phyloP scores from a whole-genome alignment of 2,888 invertebrate species.

The Diaprepes abbreviatus region DNA sequence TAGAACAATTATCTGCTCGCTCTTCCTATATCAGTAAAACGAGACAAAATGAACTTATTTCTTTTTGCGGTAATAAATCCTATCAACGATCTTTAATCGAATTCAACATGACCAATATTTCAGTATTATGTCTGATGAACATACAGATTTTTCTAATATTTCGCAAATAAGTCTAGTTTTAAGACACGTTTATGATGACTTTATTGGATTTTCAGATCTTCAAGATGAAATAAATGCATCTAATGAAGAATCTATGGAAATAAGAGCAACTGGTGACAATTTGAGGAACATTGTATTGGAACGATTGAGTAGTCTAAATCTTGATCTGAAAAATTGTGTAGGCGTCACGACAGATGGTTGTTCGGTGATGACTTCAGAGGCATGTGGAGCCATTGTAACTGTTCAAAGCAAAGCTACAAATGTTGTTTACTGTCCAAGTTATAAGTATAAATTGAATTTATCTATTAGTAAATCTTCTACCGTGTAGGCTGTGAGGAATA shows the following conservation, averaged over 20 bases:
- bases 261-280: too few species aligned
- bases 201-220: too few species aligned
- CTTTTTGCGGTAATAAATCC: not conserved
- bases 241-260: too few species aligned
- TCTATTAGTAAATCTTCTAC: not conserved
- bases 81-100: too few species aligned
- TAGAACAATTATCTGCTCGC: too few species aligned
- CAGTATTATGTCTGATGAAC: slow-evolving; percentile 14
- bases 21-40: slow-evolving; percentile 14
- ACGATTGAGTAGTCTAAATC: not conserved
- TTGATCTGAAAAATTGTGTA: not conserved
- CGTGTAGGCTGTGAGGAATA: not conserved
- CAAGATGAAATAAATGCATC: too few species aligned
- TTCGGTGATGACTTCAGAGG: not conserved
- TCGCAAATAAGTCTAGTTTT: slow-evolving; percentile 5
- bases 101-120: too few species aligned
- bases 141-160: slow-evolving; percentile 7
- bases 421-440: not conserved
- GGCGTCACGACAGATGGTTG: not conserved
- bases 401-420: not conserved
- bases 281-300: too few species aligned
- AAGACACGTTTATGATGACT: too few species aligned
- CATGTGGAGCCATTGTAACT: not conserved
- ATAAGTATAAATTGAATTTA: not conserved
- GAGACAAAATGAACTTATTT: slow-evolving; percentile 8